These are phyloP conservation scores for Lerema accius DNA, from an alignment of 1,140 invertebrate species.

Conservation along the genomic window DNA sequence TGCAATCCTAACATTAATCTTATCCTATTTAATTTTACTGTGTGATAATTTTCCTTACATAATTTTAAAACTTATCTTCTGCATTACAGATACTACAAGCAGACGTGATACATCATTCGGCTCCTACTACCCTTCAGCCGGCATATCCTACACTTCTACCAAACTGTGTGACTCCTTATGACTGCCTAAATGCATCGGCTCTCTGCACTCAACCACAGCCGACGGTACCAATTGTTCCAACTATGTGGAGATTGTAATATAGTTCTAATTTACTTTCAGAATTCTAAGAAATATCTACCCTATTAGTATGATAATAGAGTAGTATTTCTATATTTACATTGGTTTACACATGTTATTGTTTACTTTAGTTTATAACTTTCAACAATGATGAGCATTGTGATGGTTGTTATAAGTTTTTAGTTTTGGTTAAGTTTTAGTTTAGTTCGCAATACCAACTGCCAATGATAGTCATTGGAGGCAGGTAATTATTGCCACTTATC, in stretches of 20 bases:
- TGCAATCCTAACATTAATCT: too few species aligned
- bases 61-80: conserved; percentile 22
- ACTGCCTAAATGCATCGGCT: conserved; percentile 45
- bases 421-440: conserved; percentile 4
- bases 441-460: background rate
- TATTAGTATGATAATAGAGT: conserved; percentile 25
- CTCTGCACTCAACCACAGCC: conserved; percentile 45
- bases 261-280: background rate
- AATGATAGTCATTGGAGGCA: conserved; percentile 22
- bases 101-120: conserved; percentile 49
- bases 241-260: conserved; percentile 40
- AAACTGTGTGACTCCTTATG: conserved; percentile 49
- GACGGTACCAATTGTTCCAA: conserved; percentile 42
- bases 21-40: too few species aligned
- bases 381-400: conserved; percentile 1
- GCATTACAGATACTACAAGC: conserved; percentile 48
- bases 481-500: too few species aligned
- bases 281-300: background rate
- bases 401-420: conserved; percentile 4
- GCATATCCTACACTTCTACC: conserved; percentile 47
- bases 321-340: conserved; percentile 34
- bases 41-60: conserved; percentile 1
- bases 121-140: conserved; percentile 36
- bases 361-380: background rate
- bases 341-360: conserved; percentile 23